Percentiles rank a stretch among this genome's conserved stretches.
These are phyloP conservation scores for Micrastur ruficollis DNA, from an alignment of 2,797 vertebrate species.

Conservation along the genomic window DNA sequence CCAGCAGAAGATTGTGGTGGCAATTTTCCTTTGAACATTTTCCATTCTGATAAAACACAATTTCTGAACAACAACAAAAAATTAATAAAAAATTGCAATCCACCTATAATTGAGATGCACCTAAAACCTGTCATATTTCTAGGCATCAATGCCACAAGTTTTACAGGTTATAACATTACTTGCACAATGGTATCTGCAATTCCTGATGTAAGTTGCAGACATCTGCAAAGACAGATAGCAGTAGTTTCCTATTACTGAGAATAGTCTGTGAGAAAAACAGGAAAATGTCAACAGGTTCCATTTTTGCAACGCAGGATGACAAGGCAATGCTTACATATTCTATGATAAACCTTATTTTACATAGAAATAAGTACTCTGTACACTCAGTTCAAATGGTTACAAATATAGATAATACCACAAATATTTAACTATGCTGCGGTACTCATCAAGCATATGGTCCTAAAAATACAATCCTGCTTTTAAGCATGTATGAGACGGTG, in stretches of 20 bases:
- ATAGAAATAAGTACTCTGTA: not conserved
- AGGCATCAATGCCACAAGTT: not conserved
- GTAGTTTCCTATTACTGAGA: slow-evolving; percentile 28
- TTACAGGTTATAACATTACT: not conserved
- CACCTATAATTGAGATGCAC: not conserved
- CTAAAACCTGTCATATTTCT: not conserved
- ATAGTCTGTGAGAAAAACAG: slow-evolving; percentile 35
- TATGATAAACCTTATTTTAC: not conserved
- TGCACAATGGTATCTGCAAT: slow-evolving; percentile 42
- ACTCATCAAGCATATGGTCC: not conserved
- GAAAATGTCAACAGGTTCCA: slow-evolving; percentile 37
- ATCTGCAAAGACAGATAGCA: slow-evolving; percentile 59
- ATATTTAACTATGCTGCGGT: not conserved
- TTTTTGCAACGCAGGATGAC: slow-evolving; percentile 58
- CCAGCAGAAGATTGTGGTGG: not conserved
- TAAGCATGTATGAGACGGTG: not conserved
- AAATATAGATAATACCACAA: not conserved
- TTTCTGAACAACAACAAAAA: not conserved
- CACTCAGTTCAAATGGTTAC: not conserved
- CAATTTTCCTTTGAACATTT: not conserved
- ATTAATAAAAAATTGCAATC: not conserved
- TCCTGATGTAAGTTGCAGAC: not conserved
- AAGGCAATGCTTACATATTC: slow-evolving; percentile 10
- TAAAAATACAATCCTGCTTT: not conserved
- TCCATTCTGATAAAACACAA: not conserved